Conservation (phyloP, 2,888 invertebrate species). For the Coleophora deauratella region DNA sequence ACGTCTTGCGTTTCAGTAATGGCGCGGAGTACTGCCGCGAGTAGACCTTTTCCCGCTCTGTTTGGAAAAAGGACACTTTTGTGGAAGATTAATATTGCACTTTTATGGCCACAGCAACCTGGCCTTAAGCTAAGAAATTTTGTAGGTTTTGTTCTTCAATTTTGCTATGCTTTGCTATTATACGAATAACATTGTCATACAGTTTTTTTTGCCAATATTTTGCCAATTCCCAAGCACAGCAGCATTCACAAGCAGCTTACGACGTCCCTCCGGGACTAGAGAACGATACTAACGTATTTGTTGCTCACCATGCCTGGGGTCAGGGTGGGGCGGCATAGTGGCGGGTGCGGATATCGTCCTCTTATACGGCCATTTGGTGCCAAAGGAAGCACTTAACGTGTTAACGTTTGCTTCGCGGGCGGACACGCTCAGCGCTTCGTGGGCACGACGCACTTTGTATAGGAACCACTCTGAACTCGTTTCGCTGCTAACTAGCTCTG, state of each 20-base stretch:
- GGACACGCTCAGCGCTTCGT: slow-evolving; percentile 87
- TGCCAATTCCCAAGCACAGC: too few relatives aligned
- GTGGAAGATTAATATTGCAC: background rate
- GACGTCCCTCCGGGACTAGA: background rate
- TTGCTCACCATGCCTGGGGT: slow-evolving; percentile 68
- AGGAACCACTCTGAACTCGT: slow-evolving; percentile 89
- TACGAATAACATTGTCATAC: too few relatives aligned
- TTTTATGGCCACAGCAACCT: background rate
- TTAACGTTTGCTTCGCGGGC: slow-evolving; percentile 43
- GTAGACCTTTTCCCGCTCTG: slow-evolving; percentile 89
- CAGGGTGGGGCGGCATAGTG: slow-evolving; percentile 83
- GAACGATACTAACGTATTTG: background rate
- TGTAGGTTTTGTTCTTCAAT: too few relatives aligned
- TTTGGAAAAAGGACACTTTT: slow-evolving; percentile 4
- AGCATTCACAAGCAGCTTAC: background rate
- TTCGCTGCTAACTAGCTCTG: slow-evolving; percentile 92
- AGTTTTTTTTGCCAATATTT: too few relatives aligned
- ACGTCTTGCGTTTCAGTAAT: slow-evolving; percentile 93
- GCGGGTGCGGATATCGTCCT: slow-evolving; percentile 95
- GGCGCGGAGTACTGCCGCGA: slow-evolving; percentile 96
- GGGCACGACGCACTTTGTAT: slow-evolving; percentile 89
- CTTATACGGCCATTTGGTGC: slow-evolving; percentile 96
- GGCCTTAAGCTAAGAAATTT: too few relatives aligned
- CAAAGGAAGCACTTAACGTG: slow-evolving; percentile 90
- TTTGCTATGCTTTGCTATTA: too few relatives aligned